Evolutionary conservation across 2,888 invertebrate genomes (phyloP).

Genomic region (Platynereis dumerilii): DNA sequence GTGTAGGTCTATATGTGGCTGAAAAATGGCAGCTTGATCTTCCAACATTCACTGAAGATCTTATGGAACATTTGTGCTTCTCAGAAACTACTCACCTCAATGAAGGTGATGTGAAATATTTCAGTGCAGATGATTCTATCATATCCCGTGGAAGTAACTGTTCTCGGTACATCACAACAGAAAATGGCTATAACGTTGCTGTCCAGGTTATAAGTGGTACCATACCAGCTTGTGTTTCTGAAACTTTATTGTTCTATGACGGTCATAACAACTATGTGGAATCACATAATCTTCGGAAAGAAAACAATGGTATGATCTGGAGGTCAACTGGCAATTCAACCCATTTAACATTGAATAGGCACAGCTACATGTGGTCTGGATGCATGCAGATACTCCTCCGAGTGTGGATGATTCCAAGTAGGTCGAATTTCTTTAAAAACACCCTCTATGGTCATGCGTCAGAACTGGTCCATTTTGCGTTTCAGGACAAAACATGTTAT

Average conservation of each 20-base stretch:
- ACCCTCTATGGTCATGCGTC: too few species aligned
- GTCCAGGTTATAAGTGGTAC: neutral
- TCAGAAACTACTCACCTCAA: neutral
- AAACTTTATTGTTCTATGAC: neutral
- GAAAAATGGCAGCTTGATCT: neutral
- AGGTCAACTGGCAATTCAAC: neutral
- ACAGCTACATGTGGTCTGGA: neutral
- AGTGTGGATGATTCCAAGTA: neutral
- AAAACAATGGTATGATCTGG: slow-evolving; percentile 5
- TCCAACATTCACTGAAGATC: neutral
- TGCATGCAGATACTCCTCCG: neutral
- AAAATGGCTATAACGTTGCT: neutral
- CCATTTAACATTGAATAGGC: neutral
- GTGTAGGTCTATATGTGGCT: neutral
- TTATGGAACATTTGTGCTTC: neutral
- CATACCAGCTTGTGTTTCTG: neutral
- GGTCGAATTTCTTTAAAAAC: too few species aligned
- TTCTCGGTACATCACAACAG: neutral
- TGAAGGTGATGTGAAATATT: neutral
- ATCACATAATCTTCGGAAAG: neutral
- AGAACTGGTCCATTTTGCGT: too few species aligned
- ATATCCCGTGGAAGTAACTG: neutral
- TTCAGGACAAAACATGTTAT: too few species aligned
- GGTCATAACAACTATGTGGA: neutral
- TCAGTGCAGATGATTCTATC: neutral